These are phyloP conservation scores for Balaeniceps rex DNA, from an alignment of 2,113 vertebrate species.

Conservation along the genomic window DNA sequence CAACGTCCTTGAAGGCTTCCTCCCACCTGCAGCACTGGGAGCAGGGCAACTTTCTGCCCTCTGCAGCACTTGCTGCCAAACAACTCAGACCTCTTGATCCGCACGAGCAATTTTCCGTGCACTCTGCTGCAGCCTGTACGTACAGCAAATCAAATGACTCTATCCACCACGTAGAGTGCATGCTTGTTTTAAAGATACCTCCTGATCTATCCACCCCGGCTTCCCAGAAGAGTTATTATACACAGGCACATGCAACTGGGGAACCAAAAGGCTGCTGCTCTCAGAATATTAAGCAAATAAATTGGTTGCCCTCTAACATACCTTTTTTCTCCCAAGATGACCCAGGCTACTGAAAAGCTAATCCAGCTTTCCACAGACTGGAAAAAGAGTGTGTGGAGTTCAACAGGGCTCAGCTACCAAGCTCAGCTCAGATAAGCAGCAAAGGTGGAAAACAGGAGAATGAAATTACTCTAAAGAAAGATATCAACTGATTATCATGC, in stretches of 20 bases:
- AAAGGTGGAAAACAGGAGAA: neutral
- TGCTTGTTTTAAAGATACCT: neutral
- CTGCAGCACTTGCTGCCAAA: neutral
- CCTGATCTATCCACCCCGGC: neutral
- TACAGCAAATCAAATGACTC: neutral
- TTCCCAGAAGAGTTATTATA: conserved; percentile 45
- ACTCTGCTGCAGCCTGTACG: neutral
- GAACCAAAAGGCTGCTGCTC: conserved; percentile 24
- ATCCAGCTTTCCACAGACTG: conserved; percentile 7
- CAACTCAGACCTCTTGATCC: neutral
- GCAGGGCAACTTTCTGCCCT: neutral
- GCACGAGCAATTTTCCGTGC: neutral
- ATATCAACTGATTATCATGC: neutral
- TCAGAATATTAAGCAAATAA: conserved; percentile 54
- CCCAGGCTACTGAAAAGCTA: conserved; percentile 8
- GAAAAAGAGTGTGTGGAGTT: neutral
- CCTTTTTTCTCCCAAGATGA: neutral
- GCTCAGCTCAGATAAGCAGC: neutral
- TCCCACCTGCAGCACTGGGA: neutral
- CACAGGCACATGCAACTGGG: neutral
- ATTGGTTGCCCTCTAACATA: conserved; percentile 42
- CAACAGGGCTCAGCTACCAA: neutral
- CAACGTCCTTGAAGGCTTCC: neutral
- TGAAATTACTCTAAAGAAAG: neutral
- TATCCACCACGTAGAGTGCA: neutral